A percentile compares a stretch with the other conserved stretches of the same genome.
phyloP scores from a whole-genome alignment of 2,113 vertebrate species.

The Solea senegalensis region DNA sequence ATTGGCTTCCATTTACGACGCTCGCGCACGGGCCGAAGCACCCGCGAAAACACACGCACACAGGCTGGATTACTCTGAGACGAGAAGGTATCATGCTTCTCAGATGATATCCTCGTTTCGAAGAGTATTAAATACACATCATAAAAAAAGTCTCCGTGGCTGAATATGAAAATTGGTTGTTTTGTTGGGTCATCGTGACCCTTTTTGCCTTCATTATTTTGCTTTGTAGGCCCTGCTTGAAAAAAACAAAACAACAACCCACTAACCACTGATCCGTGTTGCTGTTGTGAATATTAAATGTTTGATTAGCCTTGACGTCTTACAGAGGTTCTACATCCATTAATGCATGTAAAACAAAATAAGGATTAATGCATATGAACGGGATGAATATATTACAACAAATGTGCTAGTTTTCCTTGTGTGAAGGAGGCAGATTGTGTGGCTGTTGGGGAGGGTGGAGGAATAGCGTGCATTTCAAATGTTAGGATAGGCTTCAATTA shows the following conservation, averaged over 20 bases:
- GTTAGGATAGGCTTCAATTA: constrained; percentile 49
- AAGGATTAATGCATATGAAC: constrained; percentile 16
- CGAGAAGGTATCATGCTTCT: neutral
- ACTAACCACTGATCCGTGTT: constrained; percentile 26
- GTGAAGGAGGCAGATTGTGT: constrained; percentile 6
- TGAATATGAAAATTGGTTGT: constrained; percentile 5
- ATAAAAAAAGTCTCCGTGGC: neutral
- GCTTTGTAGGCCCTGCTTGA: constrained; percentile 14
- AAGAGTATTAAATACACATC: neutral
- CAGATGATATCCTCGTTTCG: neutral
- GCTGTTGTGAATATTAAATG: constrained; percentile 30
- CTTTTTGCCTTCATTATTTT: constrained; percentile 15
- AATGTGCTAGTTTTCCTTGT: too few species aligned
- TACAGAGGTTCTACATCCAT: neutral
- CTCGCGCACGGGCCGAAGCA: neutral
- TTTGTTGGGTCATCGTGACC: constrained; percentile 20
- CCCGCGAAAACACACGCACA: constrained; percentile 3
- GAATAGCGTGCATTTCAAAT: constrained; percentile 27
- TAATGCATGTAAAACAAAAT: constrained; percentile 18
- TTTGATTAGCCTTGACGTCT: constrained; percentile 26
- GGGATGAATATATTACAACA: neutral
- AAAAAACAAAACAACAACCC: neutral
- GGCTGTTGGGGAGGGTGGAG: constrained; percentile 7
- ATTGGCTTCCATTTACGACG: constrained; percentile 31
- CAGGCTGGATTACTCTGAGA: neutral